Base-by-base conservation (phyloP, 2,888 invertebrate genomes). In the Lycia hirtaria region DNA sequence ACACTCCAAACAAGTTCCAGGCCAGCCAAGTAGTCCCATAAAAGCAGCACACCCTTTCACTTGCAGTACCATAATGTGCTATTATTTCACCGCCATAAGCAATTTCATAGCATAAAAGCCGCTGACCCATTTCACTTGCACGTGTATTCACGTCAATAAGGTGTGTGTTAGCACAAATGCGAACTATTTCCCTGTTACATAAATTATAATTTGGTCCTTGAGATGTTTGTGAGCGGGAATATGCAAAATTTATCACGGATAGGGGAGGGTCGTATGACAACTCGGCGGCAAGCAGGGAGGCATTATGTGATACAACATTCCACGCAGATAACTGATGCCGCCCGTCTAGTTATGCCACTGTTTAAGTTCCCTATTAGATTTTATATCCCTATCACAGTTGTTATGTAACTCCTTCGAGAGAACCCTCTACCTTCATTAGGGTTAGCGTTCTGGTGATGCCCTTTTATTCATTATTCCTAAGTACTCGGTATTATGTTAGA, bases 391-490 rank as follows among this genome's bases (percentile, higher is more conserved):
- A 87, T 85, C 82, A 86, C 78, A 79, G 80, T 80, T 74, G 75
- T 85, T 83, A 83, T 72, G 73, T 68, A 78, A 80, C 81, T 81
- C 83, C 82, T 85, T 78, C 69, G 79, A 74, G 81, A 76, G 74
- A 75, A 68, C 73, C 73, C 77, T 75, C 73, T 78, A 80, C 85
- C 79, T 82, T 85, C 84, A 86, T 88, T 88, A 87, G 80, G 74
- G 78, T 76, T 49, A 53, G 52, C 37, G 57, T 52, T 58, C 28
- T 52, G 81, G 80, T 75, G 77, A 78, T 78, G 69, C 60, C 65
- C 73, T 70, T 81, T 85, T 82, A 86, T 81, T 86, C 83, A 87
- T 87, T 87, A 85, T 82, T 80, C 76, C 69, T 82, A 80, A 85
- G 81, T 76, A 82, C 74, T 68, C 68, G 64, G 72, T 77, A 81